A percentile compares a stretch with the other conserved stretches of the same genome.
Evolutionary conservation across 2,888 invertebrate species (phyloP).

Genomic region (Nebria brevicollis): DNA sequence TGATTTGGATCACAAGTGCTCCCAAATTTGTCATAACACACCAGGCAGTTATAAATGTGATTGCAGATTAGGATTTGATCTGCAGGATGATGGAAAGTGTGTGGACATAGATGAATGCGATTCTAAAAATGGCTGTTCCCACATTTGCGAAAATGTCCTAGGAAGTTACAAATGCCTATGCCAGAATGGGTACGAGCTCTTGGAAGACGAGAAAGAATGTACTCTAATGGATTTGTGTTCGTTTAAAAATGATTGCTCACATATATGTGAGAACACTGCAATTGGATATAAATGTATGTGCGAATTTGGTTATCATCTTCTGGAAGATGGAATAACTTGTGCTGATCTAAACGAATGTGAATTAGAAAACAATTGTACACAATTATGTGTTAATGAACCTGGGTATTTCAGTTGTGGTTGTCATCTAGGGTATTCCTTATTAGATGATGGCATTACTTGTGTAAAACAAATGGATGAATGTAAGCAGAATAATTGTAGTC

Average conservation of each 20-base stretch:
- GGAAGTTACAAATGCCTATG: slow-evolving; percentile 60
- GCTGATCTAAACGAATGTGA: slow-evolving; percentile 62
- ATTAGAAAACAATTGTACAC: slow-evolving; percentile 61
- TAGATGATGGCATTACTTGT: slow-evolving; percentile 63
- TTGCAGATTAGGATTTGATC: slow-evolving; percentile 62
- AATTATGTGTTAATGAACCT: slow-evolving; percentile 64
- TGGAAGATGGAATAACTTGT: slow-evolving; percentile 45
- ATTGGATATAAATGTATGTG: slow-evolving; percentile 64
- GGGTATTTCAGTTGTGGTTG: slow-evolving; percentile 71
- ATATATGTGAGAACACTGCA: slow-evolving; percentile 61
- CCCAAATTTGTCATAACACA: slow-evolving; percentile 70
- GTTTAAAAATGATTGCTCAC: slow-evolving; percentile 57
- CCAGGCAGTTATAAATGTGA: slow-evolving; percentile 69
- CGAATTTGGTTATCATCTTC: slow-evolving; percentile 60
- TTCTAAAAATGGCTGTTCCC: slow-evolving; percentile 60
- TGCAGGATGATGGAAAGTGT: slow-evolving; percentile 59
- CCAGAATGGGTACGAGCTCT: slow-evolving; percentile 60
- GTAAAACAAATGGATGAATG: slow-evolving; percentile 62
- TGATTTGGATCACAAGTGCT: slow-evolving; percentile 71
- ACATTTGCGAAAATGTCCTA: slow-evolving; percentile 63
- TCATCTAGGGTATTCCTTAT: slow-evolving; percentile 66
- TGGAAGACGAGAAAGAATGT: slow-evolving; percentile 56
- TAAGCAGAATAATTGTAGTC: slow-evolving; percentile 62
- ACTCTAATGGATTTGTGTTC: slow-evolving; percentile 64
- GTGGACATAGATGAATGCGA: slow-evolving; percentile 61